A percentile compares a stretch with the other conserved stretches of the same genome.
Evolutionary conservation across 2,888 invertebrate species (phyloP).

Genomic region (Incurvaria masculella): DNA sequence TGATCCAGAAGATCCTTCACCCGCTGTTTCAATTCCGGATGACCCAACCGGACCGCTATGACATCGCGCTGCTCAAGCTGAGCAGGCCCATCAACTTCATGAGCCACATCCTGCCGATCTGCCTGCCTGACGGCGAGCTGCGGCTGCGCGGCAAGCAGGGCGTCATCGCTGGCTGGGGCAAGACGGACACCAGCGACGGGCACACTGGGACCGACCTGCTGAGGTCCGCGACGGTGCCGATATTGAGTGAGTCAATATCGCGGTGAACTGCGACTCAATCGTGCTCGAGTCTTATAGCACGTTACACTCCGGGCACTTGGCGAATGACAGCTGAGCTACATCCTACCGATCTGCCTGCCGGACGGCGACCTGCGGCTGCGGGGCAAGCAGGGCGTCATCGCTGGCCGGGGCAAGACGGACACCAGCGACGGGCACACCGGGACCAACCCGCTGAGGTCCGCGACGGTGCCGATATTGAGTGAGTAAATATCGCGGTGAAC

Average conservation of each 20-base stretch:
- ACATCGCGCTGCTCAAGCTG: slow-evolving; percentile 72
- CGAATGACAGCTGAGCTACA: slow-evolving; percentile 60
- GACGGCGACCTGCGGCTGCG: slow-evolving; percentile 36
- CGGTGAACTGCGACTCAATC: too few species aligned
- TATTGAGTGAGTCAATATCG: slow-evolving; percentile 72
- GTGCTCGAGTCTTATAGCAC: too few species aligned
- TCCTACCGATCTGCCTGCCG: slow-evolving; percentile 78
- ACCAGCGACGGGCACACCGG: slow-evolving; percentile 70
- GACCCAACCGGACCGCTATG: slow-evolving; percentile 81
- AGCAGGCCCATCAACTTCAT: slow-evolving; percentile 62
- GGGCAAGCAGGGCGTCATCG: slow-evolving; percentile 55
- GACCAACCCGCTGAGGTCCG: slow-evolving; percentile 76
- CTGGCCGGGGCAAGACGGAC: slow-evolving; percentile 84
- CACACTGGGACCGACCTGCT: slow-evolving; percentile 79
- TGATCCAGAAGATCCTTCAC: slow-evolving; percentile 72
- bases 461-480: slow-evolving; percentile 78
- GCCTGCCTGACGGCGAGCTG: slow-evolving; percentile 60
- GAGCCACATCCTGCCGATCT: slow-evolving; percentile 74
- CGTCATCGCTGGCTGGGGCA: slow-evolving; percentile 81
- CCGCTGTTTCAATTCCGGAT: slow-evolving; percentile 77
- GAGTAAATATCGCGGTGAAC: too few species aligned
- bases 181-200: slow-evolving; percentile 67
- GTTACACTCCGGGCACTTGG: too few species aligned
- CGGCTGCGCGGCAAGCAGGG: slow-evolving; percentile 37
- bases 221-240: slow-evolving; percentile 77